Base-by-base conservation (phyloP, 2,888 invertebrate genomes). In the Limenitis camilla region DNA sequence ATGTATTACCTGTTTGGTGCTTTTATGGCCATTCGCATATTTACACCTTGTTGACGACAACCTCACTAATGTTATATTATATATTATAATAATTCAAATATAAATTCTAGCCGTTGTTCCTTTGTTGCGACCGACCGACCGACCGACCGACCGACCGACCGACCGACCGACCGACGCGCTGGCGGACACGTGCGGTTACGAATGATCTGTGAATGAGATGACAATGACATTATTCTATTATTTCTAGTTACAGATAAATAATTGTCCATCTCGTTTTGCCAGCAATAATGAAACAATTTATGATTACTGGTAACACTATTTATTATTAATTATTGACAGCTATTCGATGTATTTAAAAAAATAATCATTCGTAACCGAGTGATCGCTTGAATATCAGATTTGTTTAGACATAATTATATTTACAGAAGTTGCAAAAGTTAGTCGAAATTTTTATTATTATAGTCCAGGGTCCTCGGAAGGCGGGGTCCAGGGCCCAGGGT, bases 11-110 rank as follows among this genome's bases (percentile, higher is more conserved):
- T 70, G 69, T 76, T 78, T 80, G 85, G 85, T 85, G 85, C 85
- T 84, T 78, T 69, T n/a, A 78, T 69, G 74, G 78, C 78, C 82
- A 78, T 78, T 74, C 68, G 72, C 80, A 72, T 80, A 80, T 81
- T 77, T 77, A 78, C 77, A 78, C 72, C 69, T 81, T 78, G 83
- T 83, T 83, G 67, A 69, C 72, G 63, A 66, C 63, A 64, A 73
- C 77, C 77, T 77, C 78, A 74, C 71, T 69, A 62, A 61, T 59
- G 55, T 57, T 57, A 53, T 60, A 59, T 63, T 60, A 19, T 19
- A 19, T 19, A 19, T 19, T 63, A 60, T 66, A 64, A 69, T 65
- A 69, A 68, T 72, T 72, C 57, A 44, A 65, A 66, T 66, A 66
- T 67, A 35, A 36, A 30, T 35, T 29, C 53, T 73, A 72, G 69